These are phyloP conservation scores for Paratilapia polleni DNA, from an alignment of 2,113 vertebrate species.

Conservation along the genomic window DNA sequence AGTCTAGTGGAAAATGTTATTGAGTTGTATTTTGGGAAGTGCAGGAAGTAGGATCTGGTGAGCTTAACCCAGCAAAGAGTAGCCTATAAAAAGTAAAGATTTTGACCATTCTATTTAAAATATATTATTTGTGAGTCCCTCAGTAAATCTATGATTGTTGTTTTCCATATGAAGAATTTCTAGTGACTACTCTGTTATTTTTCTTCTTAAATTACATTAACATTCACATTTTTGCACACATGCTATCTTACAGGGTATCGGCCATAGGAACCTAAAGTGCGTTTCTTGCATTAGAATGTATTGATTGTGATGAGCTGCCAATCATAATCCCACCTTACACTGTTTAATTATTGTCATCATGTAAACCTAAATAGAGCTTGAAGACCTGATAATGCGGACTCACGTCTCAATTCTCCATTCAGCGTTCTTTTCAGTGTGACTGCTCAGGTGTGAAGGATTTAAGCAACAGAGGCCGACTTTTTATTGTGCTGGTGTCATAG, in stretches of 20 bases:
- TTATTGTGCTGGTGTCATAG: conserved; percentile 61
- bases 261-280: not conserved
- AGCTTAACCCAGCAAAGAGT: not conserved
- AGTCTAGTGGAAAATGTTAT: not conserved
- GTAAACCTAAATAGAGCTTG: conserved; percentile 28
- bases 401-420: conserved; percentile 28
- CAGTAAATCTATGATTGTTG: not conserved
- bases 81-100: not conserved
- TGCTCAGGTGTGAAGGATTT: conserved; percentile 67
- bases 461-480: conserved; percentile 8
- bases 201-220: not conserved
- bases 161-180: not conserved
- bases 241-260: not conserved
- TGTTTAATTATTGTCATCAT: conserved; percentile 45
- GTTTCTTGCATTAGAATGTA: not conserved
- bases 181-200: not conserved
- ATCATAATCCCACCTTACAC: conserved; percentile 27
- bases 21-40: not conserved
- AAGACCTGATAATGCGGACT: conserved; percentile 28
- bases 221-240: not conserved
- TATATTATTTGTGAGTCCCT: not conserved
- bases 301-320: conserved; percentile 27
- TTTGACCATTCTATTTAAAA: not conserved
- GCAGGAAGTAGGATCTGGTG: no score
- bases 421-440: conserved; percentile 36